Evolutionary conservation across 2,797 vertebrate genomes (phyloP), one percentile per base, ranked within the genome.

Genomic region (Squalus acanthias): DNA sequence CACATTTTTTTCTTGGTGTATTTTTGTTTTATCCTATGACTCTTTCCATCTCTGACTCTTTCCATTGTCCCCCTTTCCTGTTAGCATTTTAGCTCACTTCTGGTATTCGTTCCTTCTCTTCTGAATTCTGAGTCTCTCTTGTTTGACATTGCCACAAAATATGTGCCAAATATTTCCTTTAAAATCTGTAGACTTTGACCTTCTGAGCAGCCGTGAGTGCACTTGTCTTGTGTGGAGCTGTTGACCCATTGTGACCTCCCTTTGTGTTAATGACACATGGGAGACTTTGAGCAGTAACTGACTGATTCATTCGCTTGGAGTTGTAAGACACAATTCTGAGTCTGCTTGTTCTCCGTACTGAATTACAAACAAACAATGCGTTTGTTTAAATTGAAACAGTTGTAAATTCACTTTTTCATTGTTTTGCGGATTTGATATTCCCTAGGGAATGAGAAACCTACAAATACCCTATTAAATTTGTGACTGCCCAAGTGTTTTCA

Each of bases 161-260:
- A n/a, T 46, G 39, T 57, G 50, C 13, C 29, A 57, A 74, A 76
- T 39, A 60, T 95, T 95, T 53, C 50, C 94, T n/a, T 74, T 76
- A 76, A 95, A 33, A 76, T 1, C 46, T 95, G 50, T 13, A 95
- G 24, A 60, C 50, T 76, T 95, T 60, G 53, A 95, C 69, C 70
- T 67, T 72, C 94, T 60, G 69, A 74, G 70, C 46, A 76, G 50
- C 50, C 70, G 20, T 95, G 94, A 57, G 15, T 57, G 24, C 94
- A 95, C 57, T 95, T 72, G 70, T 17, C 46, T 74, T 95, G 69
- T 95, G 70, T 57, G 8, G 69, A 57, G 33, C 53, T 74, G 3
- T 74, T 95, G 69, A 95, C 94, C 70, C 94, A 95, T 95, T 74
- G 50, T 76, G 94, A 95, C 24, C 94, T n/a, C 26, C 26, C 33